Base-by-base conservation (phyloP, 2,797 vertebrate species). In the Petrocephalus schoutedeni region DNA sequence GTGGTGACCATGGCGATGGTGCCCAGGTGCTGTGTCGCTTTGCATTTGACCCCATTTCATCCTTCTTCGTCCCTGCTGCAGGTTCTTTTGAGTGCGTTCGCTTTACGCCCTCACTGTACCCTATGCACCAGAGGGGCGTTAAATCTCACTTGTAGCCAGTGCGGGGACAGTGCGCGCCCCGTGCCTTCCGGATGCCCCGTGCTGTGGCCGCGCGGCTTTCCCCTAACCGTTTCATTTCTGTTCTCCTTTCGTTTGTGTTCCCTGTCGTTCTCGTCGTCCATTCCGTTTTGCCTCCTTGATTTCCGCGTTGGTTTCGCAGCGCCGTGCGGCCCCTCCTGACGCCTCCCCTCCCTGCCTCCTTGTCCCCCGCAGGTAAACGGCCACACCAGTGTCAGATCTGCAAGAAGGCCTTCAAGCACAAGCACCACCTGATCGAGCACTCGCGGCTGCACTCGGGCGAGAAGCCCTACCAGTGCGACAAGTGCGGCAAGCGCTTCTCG, bases 331-430 rank as follows among this genome's bases (percentile, higher is more conserved):
- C 23, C 21, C 10, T 16, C 23, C 83, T 85, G 16, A 85, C 14
- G 23, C 14, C 10, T 3, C 2, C 36, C 56, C 83, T 80, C 88
- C 85, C 45, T 0, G 41, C 0, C 87, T 89, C 87, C 53, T 45
- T 77, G 56, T 53, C 51, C 89, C 89, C 86, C 3, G 87, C 95
- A 99, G 98, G 98, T 92, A 98, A 98, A 95, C 97, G 98, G 93
- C 98, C 98, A 89, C 98, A 99, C 93, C 98, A 98, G 95, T 99
- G 98, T 96, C 97, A 98, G 94, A 98, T 98, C 93, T 99, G 98
- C 93, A 98, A 98, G 96, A 99, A 99, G 94, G 98, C 98, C 49
- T 99, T 99, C 90, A 99, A 99, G 97, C 98, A 99, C 96, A 99
- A 99, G 93, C 98, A 99, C 91, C 98, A 99, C 93, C 97, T 99